Evolutionary conservation across 2,113 vertebrate species (phyloP), one percentile per base, ranked within the genome.

Genomic region (Ia io): DNA sequence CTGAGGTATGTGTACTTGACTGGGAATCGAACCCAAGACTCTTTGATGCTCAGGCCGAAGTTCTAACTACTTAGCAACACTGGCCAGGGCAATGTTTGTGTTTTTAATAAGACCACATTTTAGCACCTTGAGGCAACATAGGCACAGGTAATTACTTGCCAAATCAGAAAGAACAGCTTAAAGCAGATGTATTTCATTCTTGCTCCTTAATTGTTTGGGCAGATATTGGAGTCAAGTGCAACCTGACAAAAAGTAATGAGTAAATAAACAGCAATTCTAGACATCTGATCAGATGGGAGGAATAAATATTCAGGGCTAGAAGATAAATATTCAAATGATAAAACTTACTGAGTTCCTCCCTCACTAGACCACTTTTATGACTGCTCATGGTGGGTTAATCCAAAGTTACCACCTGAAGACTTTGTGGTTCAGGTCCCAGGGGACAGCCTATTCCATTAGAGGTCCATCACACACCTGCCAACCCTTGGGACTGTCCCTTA

Each of bases 251-350:
- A 49, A n/a, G 53, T 78, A 73, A 91, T 61, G 92, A 96, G 92
- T 90, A 94, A 89, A 96, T 30, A 95, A 91, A 86, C 91, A 95
- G 91, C 91, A 92, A 56, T 25, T 89, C 63, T 69, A 95, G 93
- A 93, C 90, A 93, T 89, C 84, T 97, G 94, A 76, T 42, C 53
- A 47, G 17, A 84, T 95, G 90, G 87, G 92, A 96, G 70, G 92
- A 82, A 91, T 20, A 51, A 65, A 71, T 93, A 96, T 96, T 89
- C 87, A 84, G n/a, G 74, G 70, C 83, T 89, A 93, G 56, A 77
- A 94, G 92, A 94, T 96, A 96, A 96, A 96, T 92, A 96, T 94
- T 87, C 95, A 91, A 86, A 84, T 84, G 80, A 77, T 56, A 69
- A 87, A 86, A 80, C 73, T 20, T 73, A 91, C 35, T 28, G 20